These are phyloP conservation scores for Tetraodon nigroviridis DNA, from an alignment of 2,113 vertebrate genomes.

Conservation along the genomic window DNA sequence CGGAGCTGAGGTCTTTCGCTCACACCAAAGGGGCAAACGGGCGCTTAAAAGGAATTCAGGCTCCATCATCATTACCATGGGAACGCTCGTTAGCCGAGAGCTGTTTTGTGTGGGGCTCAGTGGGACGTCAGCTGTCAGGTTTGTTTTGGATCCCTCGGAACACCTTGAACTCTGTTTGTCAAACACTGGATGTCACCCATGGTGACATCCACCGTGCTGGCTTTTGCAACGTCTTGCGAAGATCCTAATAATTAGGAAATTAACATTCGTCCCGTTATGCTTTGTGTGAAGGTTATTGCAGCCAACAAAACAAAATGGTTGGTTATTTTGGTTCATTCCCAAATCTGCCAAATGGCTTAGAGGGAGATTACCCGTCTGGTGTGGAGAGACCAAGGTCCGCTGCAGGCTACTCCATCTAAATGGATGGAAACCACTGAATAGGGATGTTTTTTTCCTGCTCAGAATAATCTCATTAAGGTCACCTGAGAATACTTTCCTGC, in stretches of 20 bases:
- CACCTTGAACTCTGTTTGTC: constrained; percentile 33
- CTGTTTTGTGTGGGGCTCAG: constrained; percentile 26
- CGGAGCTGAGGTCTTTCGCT: constrained; percentile 45
- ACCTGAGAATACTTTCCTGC: too few relatives aligned
- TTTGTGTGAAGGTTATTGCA: constrained; percentile 33
- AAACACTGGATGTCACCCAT: too few relatives aligned
- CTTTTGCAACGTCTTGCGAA: neutral
- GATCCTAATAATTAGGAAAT: too few relatives aligned
- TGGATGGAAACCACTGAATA: too few relatives aligned
- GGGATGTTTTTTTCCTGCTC: too few relatives aligned
- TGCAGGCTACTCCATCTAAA: too few relatives aligned
- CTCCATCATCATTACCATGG: constrained; percentile 47
- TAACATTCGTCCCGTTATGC: constrained; percentile 3
- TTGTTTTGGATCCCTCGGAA: constrained; percentile 32
- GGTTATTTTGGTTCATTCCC: constrained; percentile 26
- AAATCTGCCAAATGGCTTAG: constrained; percentile 51
- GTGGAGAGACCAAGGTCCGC: too few relatives aligned
- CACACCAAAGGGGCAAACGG: constrained; percentile 48
- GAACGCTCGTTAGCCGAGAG: constrained; percentile 55
- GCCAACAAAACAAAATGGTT: constrained; percentile 18
- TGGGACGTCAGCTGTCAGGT: constrained; percentile 29
- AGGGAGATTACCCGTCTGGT: neutral
- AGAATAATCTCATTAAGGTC: too few relatives aligned
- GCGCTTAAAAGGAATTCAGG: constrained; percentile 38
- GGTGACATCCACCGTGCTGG: constrained; percentile 1